Evolutionary conservation across 1,140 invertebrate species (phyloP), one percentile per base, ranked within the genome.

Genomic region (Diorhabda elongata): DNA sequence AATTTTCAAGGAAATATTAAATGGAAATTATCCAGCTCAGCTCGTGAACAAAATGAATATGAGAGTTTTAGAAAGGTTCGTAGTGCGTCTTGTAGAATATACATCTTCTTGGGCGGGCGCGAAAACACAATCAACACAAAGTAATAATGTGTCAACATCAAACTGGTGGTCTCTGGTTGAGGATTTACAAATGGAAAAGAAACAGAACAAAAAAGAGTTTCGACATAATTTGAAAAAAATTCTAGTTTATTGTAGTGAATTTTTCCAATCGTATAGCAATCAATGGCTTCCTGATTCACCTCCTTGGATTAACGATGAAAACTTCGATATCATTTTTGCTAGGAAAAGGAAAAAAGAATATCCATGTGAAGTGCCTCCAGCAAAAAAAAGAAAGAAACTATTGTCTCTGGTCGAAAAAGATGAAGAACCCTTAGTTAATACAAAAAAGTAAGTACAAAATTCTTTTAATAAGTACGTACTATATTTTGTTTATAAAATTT

Each of bases 81-180:
- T 77, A 45, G 42, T 70, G 9, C 60, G 69, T 43, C 66, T 77
- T 42, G 69, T 77, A 4, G 45, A 72, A 58, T 71, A 64, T 61
- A 74, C 69, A 43, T 68, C 68, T 42, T 62, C 63, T 11, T 61
- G 44, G 42, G 61, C 58, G 41, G 52, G 60, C 43, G 64, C 56
- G 3, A 66, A 68, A 68, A 67, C 60, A 43, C 52, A 69, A 69
- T 58, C 44, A 7, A 42, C 45, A 61, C 26, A 62, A 67, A n/a
- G 62, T 59, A 41, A 64, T 6, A 70, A 52, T 26, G 64, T 66
- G 9, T 73, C 66, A 52, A 73, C 74, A 2, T n/a, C 68, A 45
- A 75, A 74, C 72, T 77, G 74, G 75, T 71, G 71, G 7, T 45
- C 70, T 8, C 44, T 69, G 7, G 68, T 74, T 43, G 60, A 64